Conservation (phyloP, 92 coral and sea anemone genomes). For the Heliopora coerulea region DNA sequence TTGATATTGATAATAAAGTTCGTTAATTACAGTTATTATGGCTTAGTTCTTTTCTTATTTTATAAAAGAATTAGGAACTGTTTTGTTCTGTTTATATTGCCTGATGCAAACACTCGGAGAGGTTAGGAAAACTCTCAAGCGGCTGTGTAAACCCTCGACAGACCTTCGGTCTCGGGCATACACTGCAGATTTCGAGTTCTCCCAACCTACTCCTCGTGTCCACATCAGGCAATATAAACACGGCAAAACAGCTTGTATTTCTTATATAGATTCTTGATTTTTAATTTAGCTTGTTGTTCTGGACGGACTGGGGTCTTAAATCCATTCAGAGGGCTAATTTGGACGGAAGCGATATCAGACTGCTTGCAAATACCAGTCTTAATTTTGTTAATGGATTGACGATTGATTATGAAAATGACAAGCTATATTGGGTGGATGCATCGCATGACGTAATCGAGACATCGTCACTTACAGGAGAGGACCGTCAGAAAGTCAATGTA, state of each 20-base stretch:
- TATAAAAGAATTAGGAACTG: too few relatives aligned
- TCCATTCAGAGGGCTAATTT: constrained; percentile 66
- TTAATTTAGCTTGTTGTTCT: constrained; percentile 61
- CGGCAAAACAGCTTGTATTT: too few relatives aligned
- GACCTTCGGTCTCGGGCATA: neutral
- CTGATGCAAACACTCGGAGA: too few relatives aligned
- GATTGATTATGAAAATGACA: constrained; percentile 61
- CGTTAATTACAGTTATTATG: too few relatives aligned
- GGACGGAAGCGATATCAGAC: constrained; percentile 71
- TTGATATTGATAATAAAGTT: too few relatives aligned
- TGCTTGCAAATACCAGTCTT: constrained; percentile 42
- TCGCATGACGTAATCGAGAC: constrained; percentile 58
- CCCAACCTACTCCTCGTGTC: too few relatives aligned
- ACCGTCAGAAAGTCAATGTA: neutral
- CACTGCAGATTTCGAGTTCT: too few relatives aligned
- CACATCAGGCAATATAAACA: too few relatives aligned
- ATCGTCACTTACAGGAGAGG: constrained; percentile 59
- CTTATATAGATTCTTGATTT: neutral
- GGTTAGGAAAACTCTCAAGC: too few relatives aligned
- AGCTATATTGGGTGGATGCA: constrained; percentile 86
- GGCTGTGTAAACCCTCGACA: too few relatives aligned
- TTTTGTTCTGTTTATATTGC: too few relatives aligned
- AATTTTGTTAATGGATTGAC: constrained; percentile 74
- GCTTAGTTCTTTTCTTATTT: too few relatives aligned
- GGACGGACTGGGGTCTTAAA: constrained; percentile 89